A percentile compares a stretch with the other conserved stretches of the same genome.
Evolutionary conservation across 2,113 vertebrate species (phyloP).

Genomic region (Elaphurus davidianus): DNA sequence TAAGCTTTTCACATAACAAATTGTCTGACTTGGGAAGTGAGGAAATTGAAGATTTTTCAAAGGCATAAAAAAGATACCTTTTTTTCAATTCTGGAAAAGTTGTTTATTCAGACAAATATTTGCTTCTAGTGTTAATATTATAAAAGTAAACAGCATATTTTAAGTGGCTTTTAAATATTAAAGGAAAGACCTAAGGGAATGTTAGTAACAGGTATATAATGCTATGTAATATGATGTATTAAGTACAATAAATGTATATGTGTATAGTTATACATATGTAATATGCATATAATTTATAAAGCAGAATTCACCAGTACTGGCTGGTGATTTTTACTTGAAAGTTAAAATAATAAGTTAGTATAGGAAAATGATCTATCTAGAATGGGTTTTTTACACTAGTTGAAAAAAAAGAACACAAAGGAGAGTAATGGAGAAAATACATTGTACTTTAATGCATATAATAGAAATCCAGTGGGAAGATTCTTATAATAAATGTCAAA

Average conservation of each 20-base stretch:
- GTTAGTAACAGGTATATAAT: not conserved
- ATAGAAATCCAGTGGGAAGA: slow-evolving; percentile 20
- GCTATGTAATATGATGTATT: not conserved
- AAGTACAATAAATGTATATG: not conserved
- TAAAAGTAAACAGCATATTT: not conserved
- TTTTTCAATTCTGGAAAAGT: not conserved
- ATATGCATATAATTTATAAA: not conserved
- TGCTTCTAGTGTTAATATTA: not conserved
- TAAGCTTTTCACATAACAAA: not conserved
- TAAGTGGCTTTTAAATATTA: slow-evolving; percentile 5
- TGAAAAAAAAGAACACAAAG: not conserved
- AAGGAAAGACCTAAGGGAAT: not conserved
- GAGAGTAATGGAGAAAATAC: slow-evolving; percentile 10
- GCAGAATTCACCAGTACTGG: not conserved
- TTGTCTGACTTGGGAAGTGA: slow-evolving; percentile 26
- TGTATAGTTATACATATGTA: not conserved
- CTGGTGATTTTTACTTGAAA: slow-evolving; percentile 17
- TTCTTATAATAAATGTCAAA: slow-evolving; percentile 45
- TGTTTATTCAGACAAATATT: slow-evolving; percentile 30
- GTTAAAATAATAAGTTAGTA: not conserved
- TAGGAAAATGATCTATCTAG: not conserved
- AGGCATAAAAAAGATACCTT: not conserved
- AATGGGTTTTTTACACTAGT: not conserved
- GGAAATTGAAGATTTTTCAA: not conserved
- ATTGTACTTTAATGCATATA: slow-evolving; percentile 48